Base-by-base conservation (phyloP, 1,140 invertebrate species). In the Amphibalanus amphitrite region DNA sequence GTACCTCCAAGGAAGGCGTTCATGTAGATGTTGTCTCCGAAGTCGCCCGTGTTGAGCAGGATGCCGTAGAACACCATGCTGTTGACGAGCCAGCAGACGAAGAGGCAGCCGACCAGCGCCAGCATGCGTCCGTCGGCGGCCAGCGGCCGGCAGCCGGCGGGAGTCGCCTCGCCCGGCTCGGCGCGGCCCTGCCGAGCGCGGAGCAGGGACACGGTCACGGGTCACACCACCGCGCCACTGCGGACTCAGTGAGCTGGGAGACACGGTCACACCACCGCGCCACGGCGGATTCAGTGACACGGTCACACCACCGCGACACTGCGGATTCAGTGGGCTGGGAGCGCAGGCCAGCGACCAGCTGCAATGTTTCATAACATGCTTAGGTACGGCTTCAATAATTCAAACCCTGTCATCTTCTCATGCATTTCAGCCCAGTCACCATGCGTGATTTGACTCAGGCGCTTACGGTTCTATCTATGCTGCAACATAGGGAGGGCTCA, bases 11-110 rank as follows among this genome's bases (percentile, higher is more conserved):
- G 4, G 33, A 38, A 38, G 15, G 33, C 91, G 77, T 90, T 92
- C 8, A 90, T 73, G 71, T 89, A 88, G 40, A 85, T 84, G 77
- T 90, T 88, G 3, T 88, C 89, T 28, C 85, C 88, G 67, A 67
- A 67, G 28, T 67, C 65, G 26, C 28, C 65, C 28, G 65, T 67
- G 65, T 67, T 67, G 3, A 67, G 65, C 65, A 67, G 3, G 3
- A 67, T 67, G 20, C 71, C 71, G 71, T 72, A 72, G 71, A 69
- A 72, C 28, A 72, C 71, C 67, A 72, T 33, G 67, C 69, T 28
- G 69, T 67, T 67, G 17, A 69, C 69, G 29, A 72, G 69, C 71
- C 71, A 72, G 71, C 65, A n/a, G 67, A 69, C 69, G 65, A 69
- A 64, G 64, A 75, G 65, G 13, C 26, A 26, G 10, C 3, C 8